phyloP scores from a whole-genome alignment of 1,140 invertebrate genomes.

The Dreissena polymorpha region DNA sequence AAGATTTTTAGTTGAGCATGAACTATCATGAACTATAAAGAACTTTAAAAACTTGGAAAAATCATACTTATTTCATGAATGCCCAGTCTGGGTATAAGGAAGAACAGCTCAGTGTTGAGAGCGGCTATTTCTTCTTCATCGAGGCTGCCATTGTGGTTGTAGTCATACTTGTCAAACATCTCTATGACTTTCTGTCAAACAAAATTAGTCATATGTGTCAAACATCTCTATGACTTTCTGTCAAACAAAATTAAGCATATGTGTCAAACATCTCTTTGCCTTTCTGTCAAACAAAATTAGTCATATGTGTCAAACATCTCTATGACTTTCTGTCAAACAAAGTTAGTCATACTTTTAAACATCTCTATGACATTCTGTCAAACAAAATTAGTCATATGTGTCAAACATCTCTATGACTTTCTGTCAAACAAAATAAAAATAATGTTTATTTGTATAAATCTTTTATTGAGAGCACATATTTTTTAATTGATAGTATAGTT shows the following conservation, averaged over 20 bases:
- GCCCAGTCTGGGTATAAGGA: conserved; percentile 71
- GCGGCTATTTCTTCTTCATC: conserved; percentile 68
- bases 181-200: conserved; percentile 58
- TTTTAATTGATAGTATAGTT: too few species aligned
- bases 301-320: conserved; percentile 67
- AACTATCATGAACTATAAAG: too few species aligned
- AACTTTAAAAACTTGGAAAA: too few species aligned
- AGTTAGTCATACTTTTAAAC: conserved; percentile 66
- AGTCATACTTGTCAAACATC: conserved; percentile 66
- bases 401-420: conserved; percentile 60
- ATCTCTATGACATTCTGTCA: conserved; percentile 61
- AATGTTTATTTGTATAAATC: too few species aligned
- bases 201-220: conserved; percentile 62
- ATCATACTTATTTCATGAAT: conserved; percentile 64
- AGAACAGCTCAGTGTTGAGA: conserved; percentile 67
- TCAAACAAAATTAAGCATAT: conserved; percentile 59
- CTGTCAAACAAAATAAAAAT: conserved; percentile 64
- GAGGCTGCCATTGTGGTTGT: conserved; percentile 65
- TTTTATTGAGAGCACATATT: too few species aligned
- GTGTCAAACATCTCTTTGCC: conserved; percentile 60
- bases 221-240: conserved; percentile 65
- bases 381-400: conserved; percentile 61
- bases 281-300: conserved; percentile 56
- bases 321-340: conserved; percentile 57
- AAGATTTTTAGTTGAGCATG: too few species aligned